Base-by-base conservation (phyloP, 2,888 invertebrate genomes). In the Dastarcus helophoroides region DNA sequence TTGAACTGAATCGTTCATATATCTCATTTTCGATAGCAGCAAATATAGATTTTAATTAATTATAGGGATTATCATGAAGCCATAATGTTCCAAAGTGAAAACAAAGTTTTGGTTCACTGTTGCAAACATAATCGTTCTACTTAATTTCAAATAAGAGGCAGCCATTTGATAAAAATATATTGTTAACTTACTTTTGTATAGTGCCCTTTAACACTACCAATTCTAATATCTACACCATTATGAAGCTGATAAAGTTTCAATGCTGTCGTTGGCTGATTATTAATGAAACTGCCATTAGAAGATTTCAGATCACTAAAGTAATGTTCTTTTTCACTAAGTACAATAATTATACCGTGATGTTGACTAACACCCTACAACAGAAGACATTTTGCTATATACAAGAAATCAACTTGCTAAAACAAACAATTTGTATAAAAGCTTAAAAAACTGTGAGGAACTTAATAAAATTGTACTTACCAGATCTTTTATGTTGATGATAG, bases 241-340 rank as follows among this genome's bases (percentile, higher is more conserved):
- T 43, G 33, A 14, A 59, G 26, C 27, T 48, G 34, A 35, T 56
- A 53, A n/a, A 57, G 40, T 25, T 45, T 37, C 4, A 50, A 45
- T 3, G 58, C 53, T n/a, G 33, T 31, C 19, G 58, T 32, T 37
- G 47, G 48, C 3, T 30, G 33, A 19, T 40, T 42, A 27, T 49
- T 32, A 11, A 55, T 17, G 31, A 38, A 42, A 11, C 56, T 58
- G 7, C 58, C 56, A 46, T 60, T 60, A n/a, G 51, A 52, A 15
- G 59, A 59, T 25, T 51, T 48, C 14, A 55, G 41, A 41, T 60
- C 60, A 35, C 52, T 53, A 15, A 60, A 35, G 32, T 46, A 59
- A 34, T 56, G 55, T 25, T 43, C 39, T 14, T 41, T 40, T 17
- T 51, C 46, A 38, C 52, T 46, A 10, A 55, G 36, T 14, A 56